Percentiles rank a stretch among this genome's conserved stretches.
Evolutionary conservation across 2,113 vertebrate species (phyloP).

Genomic region (Bubalus kerabau): DNA sequence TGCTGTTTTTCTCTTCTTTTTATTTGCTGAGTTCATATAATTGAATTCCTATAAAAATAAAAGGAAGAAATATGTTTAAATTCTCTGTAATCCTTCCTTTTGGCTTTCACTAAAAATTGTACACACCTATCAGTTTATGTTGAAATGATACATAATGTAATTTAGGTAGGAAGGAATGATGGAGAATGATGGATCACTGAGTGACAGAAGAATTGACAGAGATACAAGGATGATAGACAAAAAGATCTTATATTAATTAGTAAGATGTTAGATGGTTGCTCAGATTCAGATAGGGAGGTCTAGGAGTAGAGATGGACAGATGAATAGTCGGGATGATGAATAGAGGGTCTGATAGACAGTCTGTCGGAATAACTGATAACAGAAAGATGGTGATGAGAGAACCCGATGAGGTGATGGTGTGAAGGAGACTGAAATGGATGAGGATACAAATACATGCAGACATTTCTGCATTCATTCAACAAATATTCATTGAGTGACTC

Average conservation of each 20-base stretch:
- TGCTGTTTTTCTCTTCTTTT: not conserved
- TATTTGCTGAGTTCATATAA: not conserved
- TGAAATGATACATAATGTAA: not conserved
- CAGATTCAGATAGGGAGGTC: not conserved
- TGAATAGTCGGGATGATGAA: not conserved
- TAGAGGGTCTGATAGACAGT: not conserved
- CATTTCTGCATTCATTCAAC: not conserved
- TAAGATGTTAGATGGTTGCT: not conserved
- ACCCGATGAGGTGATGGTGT: not conserved
- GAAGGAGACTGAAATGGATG: not conserved
- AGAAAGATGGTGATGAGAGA: not conserved
- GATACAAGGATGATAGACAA: not conserved
- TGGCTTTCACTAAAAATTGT: not conserved
- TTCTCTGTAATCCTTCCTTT: not conserved
- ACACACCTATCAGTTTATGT: not conserved
- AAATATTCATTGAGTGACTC: not conserved
- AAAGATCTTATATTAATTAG: not conserved
- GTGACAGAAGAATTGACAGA: not conserved
- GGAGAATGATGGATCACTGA: not conserved
- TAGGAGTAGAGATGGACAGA: not conserved
- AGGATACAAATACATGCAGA: not conserved
- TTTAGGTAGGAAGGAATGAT: not conserved
- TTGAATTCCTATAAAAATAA: constrained; percentile 19
- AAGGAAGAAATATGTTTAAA: not conserved
- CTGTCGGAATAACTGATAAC: not conserved